Evolutionary conservation across 2,797 vertebrate species (phyloP).

Genomic region (Galago senegalensis): DNA sequence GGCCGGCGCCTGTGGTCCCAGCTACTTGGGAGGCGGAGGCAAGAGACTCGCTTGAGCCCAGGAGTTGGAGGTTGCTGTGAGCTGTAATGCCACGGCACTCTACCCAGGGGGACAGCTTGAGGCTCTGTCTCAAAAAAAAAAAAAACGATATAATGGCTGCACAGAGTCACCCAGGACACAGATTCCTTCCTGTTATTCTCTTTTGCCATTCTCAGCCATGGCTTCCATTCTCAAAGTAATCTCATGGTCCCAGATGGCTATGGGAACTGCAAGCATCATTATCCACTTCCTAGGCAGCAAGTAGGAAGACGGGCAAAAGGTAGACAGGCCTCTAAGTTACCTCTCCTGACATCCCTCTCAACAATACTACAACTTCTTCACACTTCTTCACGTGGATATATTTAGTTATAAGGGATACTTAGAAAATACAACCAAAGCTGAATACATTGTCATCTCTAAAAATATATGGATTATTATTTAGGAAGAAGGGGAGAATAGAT

Average conservation of each 20-base stretch:
- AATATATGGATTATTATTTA: not conserved
- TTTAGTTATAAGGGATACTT: not conserved
- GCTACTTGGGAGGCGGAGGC: too few species aligned
- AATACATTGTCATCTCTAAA: not conserved
- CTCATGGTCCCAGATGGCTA: not conserved
- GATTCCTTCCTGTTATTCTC: not conserved
- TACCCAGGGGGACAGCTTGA: too few species aligned
- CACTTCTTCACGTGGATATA: not conserved
- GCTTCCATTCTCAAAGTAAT: conserved; percentile 9
- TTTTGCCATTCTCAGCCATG: not conserved
- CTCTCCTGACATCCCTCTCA: not conserved
- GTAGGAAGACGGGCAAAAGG: not conserved
- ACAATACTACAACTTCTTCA: not conserved
- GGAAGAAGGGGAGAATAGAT: not conserved
- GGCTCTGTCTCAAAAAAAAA: too few species aligned
- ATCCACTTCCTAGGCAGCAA: not conserved
- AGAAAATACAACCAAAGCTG: not conserved
- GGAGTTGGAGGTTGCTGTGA: too few species aligned
- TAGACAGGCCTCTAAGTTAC: not conserved
- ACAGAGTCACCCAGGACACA: not conserved
- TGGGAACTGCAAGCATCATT: not conserved
- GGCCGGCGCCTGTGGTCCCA: too few species aligned
- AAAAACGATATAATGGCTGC: not conserved
- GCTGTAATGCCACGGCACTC: too few species aligned
- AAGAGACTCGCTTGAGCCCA: too few species aligned